Evolutionary conservation across 2,888 invertebrate species (phyloP).

Genomic region (Selenia dentaria): DNA sequence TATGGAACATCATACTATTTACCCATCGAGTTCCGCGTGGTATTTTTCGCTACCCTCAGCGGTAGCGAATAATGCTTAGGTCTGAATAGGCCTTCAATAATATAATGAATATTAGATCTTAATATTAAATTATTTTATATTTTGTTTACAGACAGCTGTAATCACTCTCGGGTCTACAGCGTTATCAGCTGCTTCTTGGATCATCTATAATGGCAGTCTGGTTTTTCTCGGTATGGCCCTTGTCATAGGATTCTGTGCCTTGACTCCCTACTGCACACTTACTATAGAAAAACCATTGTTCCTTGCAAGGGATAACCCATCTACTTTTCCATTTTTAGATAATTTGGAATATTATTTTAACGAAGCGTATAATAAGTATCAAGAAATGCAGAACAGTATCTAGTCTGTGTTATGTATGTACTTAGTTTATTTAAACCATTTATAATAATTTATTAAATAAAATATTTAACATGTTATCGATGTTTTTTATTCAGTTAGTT

Average conservation of each 20-base stretch:
- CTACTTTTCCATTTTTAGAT: slow-evolving; percentile 56
- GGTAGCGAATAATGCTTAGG: too few species aligned
- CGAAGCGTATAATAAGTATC: slow-evolving; percentile 40
- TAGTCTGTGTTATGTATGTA: slow-evolving; percentile 2
- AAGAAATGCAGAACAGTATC: slow-evolving; percentile 30
- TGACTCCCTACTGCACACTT: slow-evolving; percentile 82
- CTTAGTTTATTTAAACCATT: neutral
- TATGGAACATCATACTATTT: too few species aligned
- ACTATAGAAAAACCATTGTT: slow-evolving; percentile 60
- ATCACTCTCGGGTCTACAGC: slow-evolving; percentile 35
- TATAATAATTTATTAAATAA: neutral
- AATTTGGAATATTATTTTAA: slow-evolving; percentile 37
- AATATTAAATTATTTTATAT: too few species aligned
- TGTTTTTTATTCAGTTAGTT: too few species aligned
- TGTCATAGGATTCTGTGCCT: slow-evolving; percentile 79
- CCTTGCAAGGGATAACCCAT: slow-evolving; percentile 55
- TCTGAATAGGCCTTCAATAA: too few species aligned
- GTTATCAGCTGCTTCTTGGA: slow-evolving; percentile 52
- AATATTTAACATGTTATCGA: too few species aligned
- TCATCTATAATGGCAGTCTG: slow-evolving; percentile 53
- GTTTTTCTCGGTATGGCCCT: slow-evolving; percentile 55
- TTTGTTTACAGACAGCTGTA: slow-evolving; percentile 36
- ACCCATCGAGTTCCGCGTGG: too few species aligned
- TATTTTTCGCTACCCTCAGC: too few species aligned
- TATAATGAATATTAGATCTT: too few species aligned